Base-by-base conservation (phyloP, 2,888 invertebrate species). In the Dendrolimus pini region DNA sequence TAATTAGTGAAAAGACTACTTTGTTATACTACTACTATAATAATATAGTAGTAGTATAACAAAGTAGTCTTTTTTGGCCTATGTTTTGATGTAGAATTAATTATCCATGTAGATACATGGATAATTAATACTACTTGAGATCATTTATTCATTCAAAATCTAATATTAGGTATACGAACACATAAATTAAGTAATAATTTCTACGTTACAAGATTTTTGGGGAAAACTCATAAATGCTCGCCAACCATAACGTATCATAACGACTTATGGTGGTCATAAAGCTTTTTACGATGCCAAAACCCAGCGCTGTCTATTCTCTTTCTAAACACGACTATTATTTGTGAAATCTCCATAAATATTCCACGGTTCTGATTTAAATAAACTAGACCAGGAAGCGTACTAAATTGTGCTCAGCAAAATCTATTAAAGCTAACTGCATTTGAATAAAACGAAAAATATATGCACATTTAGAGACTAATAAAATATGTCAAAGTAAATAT, bases 271-370 rank as follows among this genome's bases (percentile, higher is more conserved):
- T 65, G 80, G 74, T 77, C 80, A 74, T 86, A 83, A 86, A 85
- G 81, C 69, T 67, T 80, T 85, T 87, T 82, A 87, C 78, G 85
- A 83, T 68, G 63, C 59, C 71, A 74, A 74, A 78, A 77, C 74
- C 77, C 78, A 76, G 75, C 73, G 66, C 70, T 64, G 68, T 64
- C 62, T 65, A 65, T 67, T 60, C 70, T 70, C 72, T 76, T 77
- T 77, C 77, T 76, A 73, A 78, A 79, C 71, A 77, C 66, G 61
- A 64, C 63, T 66, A 65, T 65, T 62, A 68, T 74, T 76, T 72
- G 67, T 72, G 66, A 72, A 79, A 74, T 74, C 71, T 76, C 68
- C 71, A 69, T 70, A 70, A 67, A 72, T 66, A 61, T 58, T 61
- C 59, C 57, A 8, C 58, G 58, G 47, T 47, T 9, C 47, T 47